Percentiles rank a stretch among this genome's conserved stretches.
Evolutionary conservation across 2,888 invertebrate species (phyloP).

Genomic region (Macaria liturata): DNA sequence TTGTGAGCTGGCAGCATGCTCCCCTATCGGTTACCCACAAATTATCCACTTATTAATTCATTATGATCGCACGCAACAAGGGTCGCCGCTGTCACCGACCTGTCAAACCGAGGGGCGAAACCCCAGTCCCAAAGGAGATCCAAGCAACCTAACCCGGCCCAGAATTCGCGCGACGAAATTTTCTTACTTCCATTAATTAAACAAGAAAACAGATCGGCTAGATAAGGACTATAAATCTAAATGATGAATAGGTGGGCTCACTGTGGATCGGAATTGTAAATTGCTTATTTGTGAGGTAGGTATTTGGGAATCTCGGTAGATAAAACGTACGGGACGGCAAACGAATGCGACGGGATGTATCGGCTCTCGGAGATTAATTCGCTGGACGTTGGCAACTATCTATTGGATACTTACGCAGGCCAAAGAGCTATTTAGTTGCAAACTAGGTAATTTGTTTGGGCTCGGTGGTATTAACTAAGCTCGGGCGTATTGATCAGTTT

Average conservation of each 20-base stretch:
- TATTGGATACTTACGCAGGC: constrained; percentile 21
- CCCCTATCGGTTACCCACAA: constrained; percentile 23
- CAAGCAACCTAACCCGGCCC: constrained; percentile 38
- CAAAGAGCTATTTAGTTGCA: constrained; percentile 11
- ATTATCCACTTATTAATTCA: constrained; percentile 35
- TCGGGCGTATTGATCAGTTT: no score
- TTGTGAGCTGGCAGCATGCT: neutral
- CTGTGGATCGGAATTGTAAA: constrained; percentile 72
- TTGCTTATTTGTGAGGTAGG: constrained; percentile 65
- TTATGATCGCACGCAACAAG: constrained; percentile 36
- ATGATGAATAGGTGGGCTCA: constrained; percentile 78
- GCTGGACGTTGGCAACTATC: constrained; percentile 31
- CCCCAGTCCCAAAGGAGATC: constrained; percentile 4
- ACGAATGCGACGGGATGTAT: constrained; percentile 34
- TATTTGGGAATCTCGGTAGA: constrained; percentile 44
- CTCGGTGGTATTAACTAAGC: neutral
- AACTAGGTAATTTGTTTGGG: constrained; percentile 7
- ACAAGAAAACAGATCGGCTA: constrained; percentile 77
- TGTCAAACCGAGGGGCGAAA: constrained; percentile 36
- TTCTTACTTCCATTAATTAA: constrained; percentile 78
- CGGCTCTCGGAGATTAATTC: constrained; percentile 45
- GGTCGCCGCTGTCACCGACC: constrained; percentile 42
- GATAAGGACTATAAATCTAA: constrained; percentile 81
- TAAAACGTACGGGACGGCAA: constrained; percentile 34
- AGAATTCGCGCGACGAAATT: constrained; percentile 55